Conservation (phyloP, 2,888 invertebrate genomes). For the Drosophila mayaguana region DNA sequence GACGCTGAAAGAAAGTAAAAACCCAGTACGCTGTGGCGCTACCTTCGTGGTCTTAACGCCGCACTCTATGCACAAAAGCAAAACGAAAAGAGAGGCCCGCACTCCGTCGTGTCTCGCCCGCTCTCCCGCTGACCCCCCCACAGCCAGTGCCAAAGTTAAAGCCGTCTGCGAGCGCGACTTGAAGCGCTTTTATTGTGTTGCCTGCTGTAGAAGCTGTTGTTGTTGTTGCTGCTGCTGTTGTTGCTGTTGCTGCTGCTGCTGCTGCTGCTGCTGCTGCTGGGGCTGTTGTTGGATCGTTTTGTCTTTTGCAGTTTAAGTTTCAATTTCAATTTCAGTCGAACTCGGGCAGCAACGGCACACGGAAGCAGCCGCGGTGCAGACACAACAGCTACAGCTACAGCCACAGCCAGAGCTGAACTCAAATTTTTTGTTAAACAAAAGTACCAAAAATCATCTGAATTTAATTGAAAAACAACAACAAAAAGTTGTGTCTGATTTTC, state of each 20-base stretch:
- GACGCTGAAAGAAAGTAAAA: conserved; percentile 56
- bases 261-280: conserved; percentile 26
- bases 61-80: conserved; percentile 41
- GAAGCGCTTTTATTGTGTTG: conserved; percentile 40
- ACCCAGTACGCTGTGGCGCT: conserved; percentile 37
- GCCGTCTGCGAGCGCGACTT: conserved; percentile 47
- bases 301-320: conserved; percentile 75
- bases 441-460: conserved; percentile 12
- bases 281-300: conserved; percentile 61
- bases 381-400: conserved; percentile 28
- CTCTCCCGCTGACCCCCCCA: background rate
- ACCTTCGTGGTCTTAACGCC: conserved; percentile 52
- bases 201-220: conserved; percentile 26
- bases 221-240: conserved; percentile 27
- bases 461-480: conserved; percentile 29
- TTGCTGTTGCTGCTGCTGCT: too few relatives aligned
- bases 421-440: conserved; percentile 1
- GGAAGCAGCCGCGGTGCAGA: conserved; percentile 69
- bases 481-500: conserved; percentile 23
- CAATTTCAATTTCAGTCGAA: conserved; percentile 79
- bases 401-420: background rate
- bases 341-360: conserved; percentile 76
- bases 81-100: conserved; percentile 52
- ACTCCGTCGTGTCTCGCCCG: background rate
- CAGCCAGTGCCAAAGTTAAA: conserved; percentile 34